Evolutionary conservation across 2,113 vertebrate species (phyloP).

Genomic region (Xenus cinereus): DNA sequence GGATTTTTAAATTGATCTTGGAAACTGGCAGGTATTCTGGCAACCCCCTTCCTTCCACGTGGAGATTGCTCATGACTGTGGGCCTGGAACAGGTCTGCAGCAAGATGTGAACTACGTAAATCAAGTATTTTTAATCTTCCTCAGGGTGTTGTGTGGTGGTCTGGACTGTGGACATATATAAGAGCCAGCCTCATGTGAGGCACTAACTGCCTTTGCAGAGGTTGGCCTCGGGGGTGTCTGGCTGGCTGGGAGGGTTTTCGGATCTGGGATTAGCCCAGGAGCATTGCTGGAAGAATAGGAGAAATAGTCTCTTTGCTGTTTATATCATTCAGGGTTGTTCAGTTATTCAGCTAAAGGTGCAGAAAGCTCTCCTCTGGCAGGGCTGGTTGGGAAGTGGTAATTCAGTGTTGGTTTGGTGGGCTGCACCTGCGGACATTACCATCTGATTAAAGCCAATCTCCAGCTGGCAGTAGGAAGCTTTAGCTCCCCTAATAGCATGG

Average conservation of each 20-base stretch:
- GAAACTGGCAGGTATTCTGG: neutral
- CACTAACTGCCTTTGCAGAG: neutral
- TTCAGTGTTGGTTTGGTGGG: neutral
- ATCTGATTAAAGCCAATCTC: neutral
- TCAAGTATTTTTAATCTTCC: neutral
- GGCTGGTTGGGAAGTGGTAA: neutral
- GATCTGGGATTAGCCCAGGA: neutral
- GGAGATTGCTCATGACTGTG: neutral
- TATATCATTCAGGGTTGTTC: neutral
- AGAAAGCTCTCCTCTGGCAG: neutral
- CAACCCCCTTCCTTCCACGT: neutral
- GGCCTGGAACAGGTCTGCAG: neutral
- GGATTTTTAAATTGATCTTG: neutral
- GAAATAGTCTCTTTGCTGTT: neutral
- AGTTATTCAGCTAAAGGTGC: neutral
- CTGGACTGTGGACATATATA: accelerated
- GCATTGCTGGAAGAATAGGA: neutral
- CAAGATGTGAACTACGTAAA: neutral
- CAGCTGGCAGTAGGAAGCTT: neutral
- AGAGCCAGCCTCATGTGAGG: accelerated
- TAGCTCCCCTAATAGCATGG: neutral
- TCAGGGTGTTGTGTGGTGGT: neutral
- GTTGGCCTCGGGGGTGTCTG: neutral
- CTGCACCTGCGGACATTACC: neutral
- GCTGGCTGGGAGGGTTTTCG: neutral